These are phyloP conservation scores for Dysidea cf. avara DNA, from an alignment of 37 sponge, comb jelly and placozoan species.

Conservation along the genomic window DNA sequence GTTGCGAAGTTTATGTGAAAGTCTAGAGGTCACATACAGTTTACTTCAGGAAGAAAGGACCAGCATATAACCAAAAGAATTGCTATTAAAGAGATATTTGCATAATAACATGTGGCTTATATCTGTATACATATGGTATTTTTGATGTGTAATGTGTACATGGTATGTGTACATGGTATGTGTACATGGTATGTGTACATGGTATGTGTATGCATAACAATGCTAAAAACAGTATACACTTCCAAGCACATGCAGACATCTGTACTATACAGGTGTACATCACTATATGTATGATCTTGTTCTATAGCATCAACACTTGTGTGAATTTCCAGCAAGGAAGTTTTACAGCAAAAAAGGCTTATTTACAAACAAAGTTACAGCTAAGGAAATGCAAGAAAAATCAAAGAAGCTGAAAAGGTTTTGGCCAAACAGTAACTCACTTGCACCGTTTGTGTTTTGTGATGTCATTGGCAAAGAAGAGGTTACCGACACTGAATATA, in stretches of 20 bases:
- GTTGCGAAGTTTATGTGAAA: too few relatives aligned
- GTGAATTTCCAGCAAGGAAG: conserved; percentile 48
- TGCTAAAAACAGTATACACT: background rate
- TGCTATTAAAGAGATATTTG: too few relatives aligned
- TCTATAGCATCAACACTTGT: conserved; percentile 61
- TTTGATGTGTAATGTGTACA: too few relatives aligned
- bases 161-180: too few relatives aligned
- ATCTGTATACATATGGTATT: too few relatives aligned
- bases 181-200: too few relatives aligned
- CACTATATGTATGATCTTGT: too few relatives aligned
- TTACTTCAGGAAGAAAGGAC: too few relatives aligned
- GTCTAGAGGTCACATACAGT: too few relatives aligned
- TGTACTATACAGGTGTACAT: background rate
- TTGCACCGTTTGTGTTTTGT: background rate
- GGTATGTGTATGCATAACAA: too few relatives aligned
- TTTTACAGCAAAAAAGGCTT: conserved; percentile 46
- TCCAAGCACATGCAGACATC: background rate
- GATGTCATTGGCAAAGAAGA: conserved; percentile 5
- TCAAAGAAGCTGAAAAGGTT: conserved; percentile 7
- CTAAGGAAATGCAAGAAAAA: background rate
- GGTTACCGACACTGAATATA: conserved; percentile 1
- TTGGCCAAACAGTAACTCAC: conserved; percentile 19
- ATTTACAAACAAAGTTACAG: conserved; percentile 20
- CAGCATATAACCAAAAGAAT: too few relatives aligned
- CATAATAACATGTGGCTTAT: too few relatives aligned